These are phyloP conservation scores for Cancer borealis DNA, from an alignment of 2,888 invertebrate genomes.

Conservation along the genomic window DNA sequence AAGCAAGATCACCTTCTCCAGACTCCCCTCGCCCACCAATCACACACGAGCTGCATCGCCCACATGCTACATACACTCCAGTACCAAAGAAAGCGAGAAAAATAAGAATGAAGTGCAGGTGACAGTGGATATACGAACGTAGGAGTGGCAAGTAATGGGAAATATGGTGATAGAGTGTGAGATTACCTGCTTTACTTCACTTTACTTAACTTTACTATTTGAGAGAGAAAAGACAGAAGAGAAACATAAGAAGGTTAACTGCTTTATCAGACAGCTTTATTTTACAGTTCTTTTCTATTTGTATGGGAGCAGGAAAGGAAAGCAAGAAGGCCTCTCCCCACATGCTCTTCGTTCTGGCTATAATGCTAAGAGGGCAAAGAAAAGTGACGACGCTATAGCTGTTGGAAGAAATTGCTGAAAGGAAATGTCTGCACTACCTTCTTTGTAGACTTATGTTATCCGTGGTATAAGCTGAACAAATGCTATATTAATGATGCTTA, in stretches of 20 bases:
- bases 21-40: neutral
- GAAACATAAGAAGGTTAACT: too few species aligned
- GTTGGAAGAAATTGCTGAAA: too few species aligned
- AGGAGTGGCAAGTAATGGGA: neutral
- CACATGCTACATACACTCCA: neutral
- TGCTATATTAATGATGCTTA: too few species aligned
- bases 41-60: neutral
- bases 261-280: too few species aligned
- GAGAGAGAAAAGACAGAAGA: too few species aligned
- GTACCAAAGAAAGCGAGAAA: too few species aligned
- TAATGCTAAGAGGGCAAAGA: neutral
- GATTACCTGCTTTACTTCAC: neutral
- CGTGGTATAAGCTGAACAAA: too few species aligned
- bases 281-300: neutral
- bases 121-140: neutral
- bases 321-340: neutral
- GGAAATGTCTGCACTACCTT: too few species aligned
- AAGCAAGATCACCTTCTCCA: neutral
- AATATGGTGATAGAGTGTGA: neutral
- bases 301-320: neutral
- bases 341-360: neutral
- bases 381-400: neutral
- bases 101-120: neutral
- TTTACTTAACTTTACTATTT: too few species aligned
- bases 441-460: too few species aligned